Evolutionary conservation across 2,888 invertebrate species (phyloP).

Genomic region (Tipula vernalis): DNA sequence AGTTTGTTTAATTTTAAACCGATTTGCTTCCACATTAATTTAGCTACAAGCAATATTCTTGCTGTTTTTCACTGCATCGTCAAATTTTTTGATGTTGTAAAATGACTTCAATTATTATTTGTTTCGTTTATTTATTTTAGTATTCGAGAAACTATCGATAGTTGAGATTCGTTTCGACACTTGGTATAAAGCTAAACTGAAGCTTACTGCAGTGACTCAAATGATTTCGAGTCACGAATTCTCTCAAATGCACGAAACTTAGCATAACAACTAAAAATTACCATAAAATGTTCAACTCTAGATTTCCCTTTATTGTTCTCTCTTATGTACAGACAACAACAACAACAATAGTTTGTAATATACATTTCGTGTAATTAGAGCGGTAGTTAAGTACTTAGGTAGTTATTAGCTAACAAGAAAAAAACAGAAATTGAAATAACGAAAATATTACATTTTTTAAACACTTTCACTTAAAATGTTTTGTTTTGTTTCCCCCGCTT

Average conservation of each 20-base stretch:
- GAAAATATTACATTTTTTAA: neutral
- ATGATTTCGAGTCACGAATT: neutral
- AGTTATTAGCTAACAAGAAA: neutral
- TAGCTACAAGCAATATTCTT: too few relatives aligned
- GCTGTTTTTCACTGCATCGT: too few relatives aligned
- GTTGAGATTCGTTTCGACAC: too few relatives aligned
- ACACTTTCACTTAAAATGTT: neutral
- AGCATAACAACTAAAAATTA: neutral
- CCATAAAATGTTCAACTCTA: neutral
- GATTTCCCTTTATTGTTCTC: neutral
- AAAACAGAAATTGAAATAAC: neutral
- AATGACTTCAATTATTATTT: too few relatives aligned
- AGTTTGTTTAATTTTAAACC: too few relatives aligned
- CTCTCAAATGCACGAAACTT: neutral
- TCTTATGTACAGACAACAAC: neutral
- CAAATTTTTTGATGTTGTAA: too few relatives aligned
- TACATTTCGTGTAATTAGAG: neutral
- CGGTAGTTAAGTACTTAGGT: neutral
- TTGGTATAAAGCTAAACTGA: neutral
- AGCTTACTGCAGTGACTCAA: neutral
- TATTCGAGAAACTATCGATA: too few relatives aligned
- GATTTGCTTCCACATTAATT: too few relatives aligned
- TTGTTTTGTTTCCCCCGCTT: neutral
- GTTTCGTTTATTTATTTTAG: too few relatives aligned
- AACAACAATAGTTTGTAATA: neutral